These are phyloP conservation scores for Phaethornis superciliosus DNA, from an alignment of 2,113 vertebrate genomes.

Conservation along the genomic window DNA sequence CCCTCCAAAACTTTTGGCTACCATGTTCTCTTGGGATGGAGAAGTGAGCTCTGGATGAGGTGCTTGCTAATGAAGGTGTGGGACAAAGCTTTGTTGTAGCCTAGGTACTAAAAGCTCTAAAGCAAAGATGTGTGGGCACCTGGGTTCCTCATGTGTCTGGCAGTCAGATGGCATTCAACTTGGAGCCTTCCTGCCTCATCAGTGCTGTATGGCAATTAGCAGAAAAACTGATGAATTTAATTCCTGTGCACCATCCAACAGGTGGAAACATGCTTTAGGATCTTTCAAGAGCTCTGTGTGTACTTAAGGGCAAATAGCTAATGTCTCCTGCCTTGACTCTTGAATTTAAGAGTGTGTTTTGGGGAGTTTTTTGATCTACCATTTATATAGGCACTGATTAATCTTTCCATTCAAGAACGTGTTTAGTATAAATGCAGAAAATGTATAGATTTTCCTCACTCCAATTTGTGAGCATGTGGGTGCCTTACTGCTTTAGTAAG, in stretches of 20 bases:
- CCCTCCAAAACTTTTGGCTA: neutral
- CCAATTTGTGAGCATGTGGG: neutral
- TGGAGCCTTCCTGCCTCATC: neutral
- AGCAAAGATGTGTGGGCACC: neutral
- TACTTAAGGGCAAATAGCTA: neutral
- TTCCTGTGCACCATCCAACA: constrained; percentile 5
- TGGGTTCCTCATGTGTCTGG: neutral
- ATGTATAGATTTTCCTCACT: neutral
- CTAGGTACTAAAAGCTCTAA: neutral
- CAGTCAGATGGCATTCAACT: neutral
- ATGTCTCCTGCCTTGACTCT: neutral
- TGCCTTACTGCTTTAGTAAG: neutral
- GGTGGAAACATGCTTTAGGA: neutral
- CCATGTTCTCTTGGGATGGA: neutral
- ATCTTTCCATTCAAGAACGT: neutral
- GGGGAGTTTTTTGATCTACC: neutral
- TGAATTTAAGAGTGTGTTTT: neutral
- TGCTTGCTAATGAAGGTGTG: neutral
- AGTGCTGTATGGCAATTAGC: constrained; percentile 20
- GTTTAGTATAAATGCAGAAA: neutral
- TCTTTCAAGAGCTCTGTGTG: neutral
- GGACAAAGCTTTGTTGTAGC: neutral
- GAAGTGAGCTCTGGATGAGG: neutral
- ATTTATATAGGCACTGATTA: neutral
- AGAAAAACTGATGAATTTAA: constrained; percentile 37